Base-by-base conservation (phyloP, 2,113 vertebrate species). In the Antennarius striatus region DNA sequence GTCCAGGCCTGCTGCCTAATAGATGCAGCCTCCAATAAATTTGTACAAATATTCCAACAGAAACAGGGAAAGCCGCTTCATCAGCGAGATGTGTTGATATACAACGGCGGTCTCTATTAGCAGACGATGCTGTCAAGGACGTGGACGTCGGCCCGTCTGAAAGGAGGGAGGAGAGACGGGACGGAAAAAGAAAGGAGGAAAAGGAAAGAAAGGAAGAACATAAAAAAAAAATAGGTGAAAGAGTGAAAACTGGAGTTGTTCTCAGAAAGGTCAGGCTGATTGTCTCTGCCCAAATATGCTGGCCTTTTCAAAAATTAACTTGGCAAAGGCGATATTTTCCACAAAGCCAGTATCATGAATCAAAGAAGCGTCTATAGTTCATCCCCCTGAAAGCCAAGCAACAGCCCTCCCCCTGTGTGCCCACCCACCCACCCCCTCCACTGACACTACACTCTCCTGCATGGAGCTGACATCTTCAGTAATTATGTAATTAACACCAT, bases 281-380 rank as follows among this genome's bases (percentile, higher is more conserved):
- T 93, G 90, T 91, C 91, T 92, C 85, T 89, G 83, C 84, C 89
- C 91, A 91, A 92, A 93, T 92, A 91, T 91, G 91, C 91, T 93
- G 92, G 90, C 91, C 92, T 93, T 93, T 93, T 91, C 90, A 92
- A 90, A 36, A 92, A 92, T 93, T 86, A 92, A 90, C 92, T 92
- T 86, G 87, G 91, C 89, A 89, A 90, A 91, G 90, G 86, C 85
- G 90, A 91, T 91, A 91, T 92, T 92, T 91, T 89, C 89, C 89
- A 90, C 88, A 89, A 90, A 89, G 87, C 85, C 83, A 29, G 85
- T 86, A 83, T 92, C 90, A 90, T 92, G 92, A 92, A 93, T 93
- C 92, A 92, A 90, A 88, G 87, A 81, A 70, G 79, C 79, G 30
- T 88, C 87, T 88, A 87, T 85, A 91, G 90, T 90, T 92, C 89